Conservation (phyloP, 2,888 invertebrate species). For the Cephus runcator region DNA sequence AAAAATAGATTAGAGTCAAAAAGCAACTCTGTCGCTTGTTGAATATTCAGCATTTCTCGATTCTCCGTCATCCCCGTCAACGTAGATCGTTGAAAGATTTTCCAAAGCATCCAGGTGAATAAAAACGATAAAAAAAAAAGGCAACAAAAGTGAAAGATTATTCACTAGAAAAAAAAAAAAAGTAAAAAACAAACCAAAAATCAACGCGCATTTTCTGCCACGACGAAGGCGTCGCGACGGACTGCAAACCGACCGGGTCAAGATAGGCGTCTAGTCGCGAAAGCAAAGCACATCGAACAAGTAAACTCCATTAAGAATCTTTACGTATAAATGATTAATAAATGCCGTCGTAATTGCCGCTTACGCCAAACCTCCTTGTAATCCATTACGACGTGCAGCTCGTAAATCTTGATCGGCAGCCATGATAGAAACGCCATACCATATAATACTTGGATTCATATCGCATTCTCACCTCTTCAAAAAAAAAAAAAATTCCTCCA, state of each 20-base stretch:
- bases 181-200: too few relatives aligned
- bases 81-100: not conserved
- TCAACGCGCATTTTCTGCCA: not conserved
- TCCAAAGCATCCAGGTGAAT: not conserved
- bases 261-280: not conserved
- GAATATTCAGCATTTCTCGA: too few relatives aligned
- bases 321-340: conserved; percentile 15
- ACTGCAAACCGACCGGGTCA: not conserved
- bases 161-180: too few relatives aligned
- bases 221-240: not conserved
- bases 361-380: conserved; percentile 11
- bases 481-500: not conserved
- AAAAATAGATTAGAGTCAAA: not conserved
- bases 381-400: conserved; percentile 24
- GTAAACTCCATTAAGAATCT: conserved; percentile 19
- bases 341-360: conserved; percentile 14
- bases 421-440: conserved; percentile 3
- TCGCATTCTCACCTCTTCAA: not conserved
- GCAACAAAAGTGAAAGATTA: too few relatives aligned
- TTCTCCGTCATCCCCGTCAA: not conserved
- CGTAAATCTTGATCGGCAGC: conserved; percentile 24
- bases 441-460: not conserved
- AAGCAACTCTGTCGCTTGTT: not conserved
- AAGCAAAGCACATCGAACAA: not conserved
- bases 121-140: not conserved